Conservation (phyloP, 2,888 invertebrate genomes). For the Saturnia pavonia region DNA sequence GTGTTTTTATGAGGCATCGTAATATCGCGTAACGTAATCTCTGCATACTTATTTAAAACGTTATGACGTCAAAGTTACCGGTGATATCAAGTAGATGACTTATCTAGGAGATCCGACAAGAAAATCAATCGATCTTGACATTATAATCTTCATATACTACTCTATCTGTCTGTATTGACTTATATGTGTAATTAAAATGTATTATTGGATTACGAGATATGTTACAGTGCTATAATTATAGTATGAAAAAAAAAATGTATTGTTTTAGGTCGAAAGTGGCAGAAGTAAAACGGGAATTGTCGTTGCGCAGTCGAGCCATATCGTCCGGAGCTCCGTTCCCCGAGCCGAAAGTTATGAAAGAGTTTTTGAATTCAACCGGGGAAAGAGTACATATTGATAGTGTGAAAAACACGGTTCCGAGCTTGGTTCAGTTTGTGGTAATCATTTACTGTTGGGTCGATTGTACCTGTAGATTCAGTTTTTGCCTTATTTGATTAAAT, state of each 20-base stretch:
- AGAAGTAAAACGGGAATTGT: slow-evolving; percentile 85
- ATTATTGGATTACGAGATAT: too few species aligned
- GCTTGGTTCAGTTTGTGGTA: slow-evolving; percentile 87
- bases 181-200: too few species aligned
- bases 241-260: background rate
- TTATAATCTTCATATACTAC: too few species aligned
- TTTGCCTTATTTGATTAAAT: background rate
- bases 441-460: slow-evolving; percentile 33
- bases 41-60: too few species aligned
- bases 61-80: too few species aligned
- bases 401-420: slow-evolving; percentile 83
- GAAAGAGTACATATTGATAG: slow-evolving; percentile 77
- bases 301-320: slow-evolving; percentile 86
- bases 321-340: slow-evolving; percentile 84
- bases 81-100: too few species aligned
- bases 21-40: too few species aligned
- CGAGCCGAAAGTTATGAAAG: slow-evolving; percentile 86
- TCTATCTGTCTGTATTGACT: too few species aligned
- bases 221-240: too few species aligned
- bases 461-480: background rate
- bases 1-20: too few species aligned
- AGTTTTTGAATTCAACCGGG: slow-evolving; percentile 84
- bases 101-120: too few species aligned
- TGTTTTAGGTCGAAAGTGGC: slow-evolving; percentile 82
- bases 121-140: too few species aligned